Evolutionary conservation across 2,113 vertebrate genomes (phyloP).

Genomic region (Azemiops feae): DNA sequence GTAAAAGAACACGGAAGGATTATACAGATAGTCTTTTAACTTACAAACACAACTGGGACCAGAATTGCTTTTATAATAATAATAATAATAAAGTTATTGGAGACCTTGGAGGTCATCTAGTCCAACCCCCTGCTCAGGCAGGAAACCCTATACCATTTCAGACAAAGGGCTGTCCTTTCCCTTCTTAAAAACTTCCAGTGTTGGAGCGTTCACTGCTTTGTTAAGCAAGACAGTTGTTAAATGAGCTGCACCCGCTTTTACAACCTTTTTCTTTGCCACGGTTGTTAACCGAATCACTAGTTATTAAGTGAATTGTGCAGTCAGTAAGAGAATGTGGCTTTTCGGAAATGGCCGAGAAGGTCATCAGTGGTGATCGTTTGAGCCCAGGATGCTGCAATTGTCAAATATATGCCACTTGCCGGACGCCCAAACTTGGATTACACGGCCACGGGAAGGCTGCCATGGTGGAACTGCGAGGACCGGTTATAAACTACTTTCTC

Average conservation of each 20-base stretch:
- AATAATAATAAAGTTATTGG: no score
- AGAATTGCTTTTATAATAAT: background rate
- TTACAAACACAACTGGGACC: background rate
- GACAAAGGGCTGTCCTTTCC: no score
- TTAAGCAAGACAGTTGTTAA: background rate
- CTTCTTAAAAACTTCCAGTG: no score
- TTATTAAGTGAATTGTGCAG: no score
- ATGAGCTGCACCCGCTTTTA: no score
- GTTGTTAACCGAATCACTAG: no score
- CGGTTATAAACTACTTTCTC: background rate
- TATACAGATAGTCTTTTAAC: background rate
- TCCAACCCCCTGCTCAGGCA: no score
- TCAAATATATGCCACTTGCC: background rate
- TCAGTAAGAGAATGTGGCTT: background rate
- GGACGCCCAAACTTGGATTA: background rate
- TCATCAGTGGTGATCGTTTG: background rate
- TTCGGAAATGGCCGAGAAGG: background rate
- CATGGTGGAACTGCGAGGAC: background rate
- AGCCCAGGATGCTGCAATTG: background rate
- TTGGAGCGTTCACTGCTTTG: background rate
- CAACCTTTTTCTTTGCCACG: no score
- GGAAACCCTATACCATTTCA: no score
- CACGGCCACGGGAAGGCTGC: no score
- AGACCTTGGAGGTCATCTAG: no score
- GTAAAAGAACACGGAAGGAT: background rate